Conservation (phyloP, 2,113 vertebrate species). For the Nycticorax nycticorax region DNA sequence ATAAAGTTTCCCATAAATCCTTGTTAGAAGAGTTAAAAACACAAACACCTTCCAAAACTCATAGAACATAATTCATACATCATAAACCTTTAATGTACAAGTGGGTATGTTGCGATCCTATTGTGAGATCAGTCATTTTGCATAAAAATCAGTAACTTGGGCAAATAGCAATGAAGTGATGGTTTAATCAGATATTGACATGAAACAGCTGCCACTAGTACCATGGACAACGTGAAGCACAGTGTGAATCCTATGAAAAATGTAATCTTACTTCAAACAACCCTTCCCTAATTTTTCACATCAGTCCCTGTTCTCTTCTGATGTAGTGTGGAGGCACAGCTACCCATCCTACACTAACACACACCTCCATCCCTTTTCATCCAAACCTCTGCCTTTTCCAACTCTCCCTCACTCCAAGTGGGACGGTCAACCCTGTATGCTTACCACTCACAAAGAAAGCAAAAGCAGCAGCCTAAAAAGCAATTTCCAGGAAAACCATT, state of each 20-base stretch:
- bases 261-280: neutral
- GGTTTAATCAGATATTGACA: fast-evolving
- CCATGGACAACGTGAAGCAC: fast-evolving
- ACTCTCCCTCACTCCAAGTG: neutral
- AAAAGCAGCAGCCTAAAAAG: neutral
- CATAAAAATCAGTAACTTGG: neutral
- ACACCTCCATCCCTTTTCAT: neutral
- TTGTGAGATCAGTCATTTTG: neutral
- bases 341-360: neutral
- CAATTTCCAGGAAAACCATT: neutral
- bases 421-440: neutral
- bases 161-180: neutral
- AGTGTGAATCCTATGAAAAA: neutral
- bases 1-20: neutral
- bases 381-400: neutral
- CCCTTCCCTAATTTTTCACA: neutral
- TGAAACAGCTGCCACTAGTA: neutral
- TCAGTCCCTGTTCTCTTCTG: neutral
- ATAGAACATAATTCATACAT: neutral
- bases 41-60: neutral
- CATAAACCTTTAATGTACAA: neutral
- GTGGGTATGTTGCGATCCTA: fast-evolving
- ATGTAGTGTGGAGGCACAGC: fast-evolving
- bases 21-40: neutral
- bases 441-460: neutral